A percentile compares a stretch with the other conserved stretches of the same genome.
Evolutionary conservation across 2,797 vertebrate species (phyloP).

Genomic region (Catharus ustulatus): DNA sequence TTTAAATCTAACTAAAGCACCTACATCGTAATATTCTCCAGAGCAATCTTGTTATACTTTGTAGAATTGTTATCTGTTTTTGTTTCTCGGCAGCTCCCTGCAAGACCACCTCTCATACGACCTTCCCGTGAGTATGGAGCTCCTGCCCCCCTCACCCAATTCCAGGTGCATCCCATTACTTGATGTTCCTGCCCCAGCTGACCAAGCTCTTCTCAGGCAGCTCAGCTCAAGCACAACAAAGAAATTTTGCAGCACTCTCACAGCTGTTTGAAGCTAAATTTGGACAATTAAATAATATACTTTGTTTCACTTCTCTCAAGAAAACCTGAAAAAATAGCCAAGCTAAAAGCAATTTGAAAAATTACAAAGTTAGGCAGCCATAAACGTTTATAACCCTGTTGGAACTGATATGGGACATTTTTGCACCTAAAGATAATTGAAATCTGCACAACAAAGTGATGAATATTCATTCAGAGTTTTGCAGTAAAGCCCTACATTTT

Average conservation of each 20-base stretch:
- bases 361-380: background rate
- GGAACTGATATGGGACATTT: background rate
- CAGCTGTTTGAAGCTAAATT: background rate
- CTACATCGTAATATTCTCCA: fast-evolving
- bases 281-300: background rate
- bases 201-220: background rate
- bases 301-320: background rate
- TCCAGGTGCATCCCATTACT: background rate
- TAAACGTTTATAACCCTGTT: background rate
- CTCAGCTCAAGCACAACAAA: background rate
- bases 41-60: background rate
- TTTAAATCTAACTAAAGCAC: background rate
- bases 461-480: background rate
- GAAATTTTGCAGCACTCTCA: background rate
- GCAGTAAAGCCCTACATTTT: background rate
- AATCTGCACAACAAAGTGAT: background rate
- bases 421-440: background rate
- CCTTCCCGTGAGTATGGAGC: fast-evolving
- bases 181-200: no score
- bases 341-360: background rate
- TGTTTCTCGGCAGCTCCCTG: background rate
- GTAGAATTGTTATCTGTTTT: background rate
- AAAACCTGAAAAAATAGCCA: background rate
- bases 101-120: fast-evolving
- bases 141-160: fast-evolving